phyloP scores from a whole-genome alignment of 2,888 invertebrate genomes.

The Osmoderma eremita region DNA sequence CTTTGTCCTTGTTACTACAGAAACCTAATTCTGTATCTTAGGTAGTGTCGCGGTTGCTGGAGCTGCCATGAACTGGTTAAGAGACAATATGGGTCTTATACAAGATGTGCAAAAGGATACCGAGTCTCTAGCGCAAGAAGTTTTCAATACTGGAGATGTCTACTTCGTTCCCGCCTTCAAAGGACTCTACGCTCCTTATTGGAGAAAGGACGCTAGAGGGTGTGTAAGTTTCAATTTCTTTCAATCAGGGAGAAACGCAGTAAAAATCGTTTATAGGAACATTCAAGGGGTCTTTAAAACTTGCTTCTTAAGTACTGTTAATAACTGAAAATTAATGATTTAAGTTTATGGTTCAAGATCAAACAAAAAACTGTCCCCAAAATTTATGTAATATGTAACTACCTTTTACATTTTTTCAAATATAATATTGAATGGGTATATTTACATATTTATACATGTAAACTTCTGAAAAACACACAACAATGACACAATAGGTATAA shows the following conservation, averaged over 20 bases:
- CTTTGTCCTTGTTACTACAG: not conserved
- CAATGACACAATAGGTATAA: too few relatives aligned
- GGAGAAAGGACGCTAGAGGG: conserved; percentile 97
- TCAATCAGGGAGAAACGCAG: conserved; percentile 16
- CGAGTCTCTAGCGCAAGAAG: conserved; percentile 68
- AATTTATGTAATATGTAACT: too few relatives aligned
- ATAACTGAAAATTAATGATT: too few relatives aligned
- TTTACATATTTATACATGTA: too few relatives aligned
- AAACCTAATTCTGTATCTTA: conserved; percentile 49
- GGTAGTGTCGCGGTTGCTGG: conserved; percentile 93
- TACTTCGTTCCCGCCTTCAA: conserved; percentile 99
- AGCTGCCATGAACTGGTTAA: conserved; percentile 90
- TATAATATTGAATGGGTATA: too few relatives aligned
- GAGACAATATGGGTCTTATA: conserved; percentile 90
- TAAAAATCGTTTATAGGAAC: too few relatives aligned
- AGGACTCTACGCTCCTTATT: conserved; percentile 97
- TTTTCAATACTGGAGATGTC: conserved; percentile 91
- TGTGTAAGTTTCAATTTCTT: conserved; percentile 62
- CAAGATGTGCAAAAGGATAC: conserved; percentile 77
- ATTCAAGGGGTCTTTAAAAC: too few relatives aligned
- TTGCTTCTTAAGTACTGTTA: too few relatives aligned
- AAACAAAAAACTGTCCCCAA: too few relatives aligned
- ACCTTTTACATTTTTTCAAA: too few relatives aligned
- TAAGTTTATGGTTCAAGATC: too few relatives aligned
- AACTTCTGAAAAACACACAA: too few relatives aligned